Percentiles rank a stretch among this genome's conserved stretches.
Conservation (phyloP, 2,797 vertebrate genomes). For the Nannoperca australis region DNA sequence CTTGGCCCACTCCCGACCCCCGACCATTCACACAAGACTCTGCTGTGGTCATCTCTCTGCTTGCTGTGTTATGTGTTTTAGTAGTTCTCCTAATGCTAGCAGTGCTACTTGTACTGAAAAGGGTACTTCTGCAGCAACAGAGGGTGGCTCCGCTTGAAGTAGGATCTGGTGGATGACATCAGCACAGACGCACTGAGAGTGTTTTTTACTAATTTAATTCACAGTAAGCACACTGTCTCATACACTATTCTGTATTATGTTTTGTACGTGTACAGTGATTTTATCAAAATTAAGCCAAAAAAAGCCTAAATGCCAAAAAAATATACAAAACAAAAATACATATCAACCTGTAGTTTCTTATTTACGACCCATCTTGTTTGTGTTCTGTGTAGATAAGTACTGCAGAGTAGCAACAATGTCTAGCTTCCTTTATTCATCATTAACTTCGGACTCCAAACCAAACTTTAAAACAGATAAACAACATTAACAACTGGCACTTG, state of each 20-base stretch:
- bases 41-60: slow-evolving; percentile 69
- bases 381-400: neutral
- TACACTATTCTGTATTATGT: slow-evolving; percentile 18
- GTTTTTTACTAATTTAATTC: slow-evolving; percentile 38
- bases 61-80: slow-evolving; percentile 78
- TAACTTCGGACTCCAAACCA: neutral
- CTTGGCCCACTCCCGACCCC: slow-evolving; percentile 43
- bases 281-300: slow-evolving; percentile 57
- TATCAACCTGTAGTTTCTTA: neutral
- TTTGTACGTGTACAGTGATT: slow-evolving; percentile 25
- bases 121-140: slow-evolving; percentile 73
- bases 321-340: slow-evolving; percentile 24
- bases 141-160: slow-evolving; percentile 79
- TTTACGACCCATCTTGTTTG: neutral
- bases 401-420: neutral
- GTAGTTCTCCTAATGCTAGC: slow-evolving; percentile 74
- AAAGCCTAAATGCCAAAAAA: slow-evolving; percentile 53
- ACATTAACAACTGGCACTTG: slow-evolving; percentile 17
- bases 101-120: slow-evolving; percentile 78
- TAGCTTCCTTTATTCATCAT: neutral
- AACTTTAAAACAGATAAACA: slow-evolving; percentile 15
- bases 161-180: slow-evolving; percentile 56
- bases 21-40: slow-evolving; percentile 30
- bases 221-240: slow-evolving; percentile 23
- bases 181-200: slow-evolving; percentile 5